Evolutionary conservation across 2,888 invertebrate species (phyloP).

Genomic region (Nesidiocoris tenuis): DNA sequence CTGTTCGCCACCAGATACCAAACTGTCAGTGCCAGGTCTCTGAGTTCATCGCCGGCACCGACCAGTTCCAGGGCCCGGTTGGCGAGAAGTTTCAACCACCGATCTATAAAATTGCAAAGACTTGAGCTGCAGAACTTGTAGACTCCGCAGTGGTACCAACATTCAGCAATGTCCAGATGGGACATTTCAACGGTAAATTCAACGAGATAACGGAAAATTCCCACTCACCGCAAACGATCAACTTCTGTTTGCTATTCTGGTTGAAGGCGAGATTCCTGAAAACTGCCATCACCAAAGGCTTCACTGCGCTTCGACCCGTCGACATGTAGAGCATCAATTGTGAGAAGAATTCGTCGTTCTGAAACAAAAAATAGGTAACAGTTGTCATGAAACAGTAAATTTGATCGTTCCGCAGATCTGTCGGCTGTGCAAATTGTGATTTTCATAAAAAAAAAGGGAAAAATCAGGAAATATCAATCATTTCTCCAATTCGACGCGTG

Average conservation of each 20-base stretch:
- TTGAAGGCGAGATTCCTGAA: conserved; percentile 62
- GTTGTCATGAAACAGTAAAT: no score
- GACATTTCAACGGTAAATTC: no score
- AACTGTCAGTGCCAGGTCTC: conserved; percentile 59
- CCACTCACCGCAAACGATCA: conserved; percentile 43
- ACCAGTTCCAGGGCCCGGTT: conserved; percentile 56
- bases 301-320: conserved; percentile 26
- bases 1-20: conserved; percentile 71
- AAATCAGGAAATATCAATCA: no score
- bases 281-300: conserved; percentile 55
- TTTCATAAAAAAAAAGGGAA: no score
- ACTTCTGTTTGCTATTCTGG: conserved; percentile 57
- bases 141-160: no score
- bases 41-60: conserved; percentile 56
- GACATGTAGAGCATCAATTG: conserved; percentile 44
- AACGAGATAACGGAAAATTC: no score
- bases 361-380: conserved; percentile 11
- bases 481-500: no score
- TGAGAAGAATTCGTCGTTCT: conserved; percentile 46
- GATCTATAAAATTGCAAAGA: no score
- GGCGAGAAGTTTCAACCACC: conserved; percentile 58
- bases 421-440: no score
- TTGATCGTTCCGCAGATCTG: no score
- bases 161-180: no score
- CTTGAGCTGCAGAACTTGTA: no score